Conservation (phyloP, 1,140 invertebrate species). For the Wasmannia auropunctata region DNA sequence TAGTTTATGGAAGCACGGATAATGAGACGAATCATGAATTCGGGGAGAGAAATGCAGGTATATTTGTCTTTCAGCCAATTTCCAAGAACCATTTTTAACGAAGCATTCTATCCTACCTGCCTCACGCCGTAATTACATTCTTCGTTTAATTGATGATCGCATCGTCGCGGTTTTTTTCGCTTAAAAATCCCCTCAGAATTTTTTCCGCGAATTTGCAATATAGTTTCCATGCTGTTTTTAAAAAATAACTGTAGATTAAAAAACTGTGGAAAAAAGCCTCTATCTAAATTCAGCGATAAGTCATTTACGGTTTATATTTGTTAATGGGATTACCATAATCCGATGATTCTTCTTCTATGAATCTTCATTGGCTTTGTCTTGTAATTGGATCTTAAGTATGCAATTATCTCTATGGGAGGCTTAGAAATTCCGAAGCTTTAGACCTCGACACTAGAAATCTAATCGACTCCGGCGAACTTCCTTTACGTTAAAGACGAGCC, state of each 20-base stretch:
- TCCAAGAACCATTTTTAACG: constrained; percentile 24
- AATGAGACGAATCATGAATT: not conserved
- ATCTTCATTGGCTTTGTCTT: not conserved
- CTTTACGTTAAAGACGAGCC: not conserved
- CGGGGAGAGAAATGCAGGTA: not conserved
- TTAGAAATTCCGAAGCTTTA: not conserved
- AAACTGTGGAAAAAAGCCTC: too few species aligned
- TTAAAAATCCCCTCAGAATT: not conserved
- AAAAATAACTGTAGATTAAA: not conserved
- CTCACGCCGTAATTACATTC: constrained; percentile 5
- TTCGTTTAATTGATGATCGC: not conserved
- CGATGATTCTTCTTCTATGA: not conserved
- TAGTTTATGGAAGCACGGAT: not conserved
- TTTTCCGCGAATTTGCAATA: not conserved
- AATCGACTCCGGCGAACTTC: constrained; percentile 10
- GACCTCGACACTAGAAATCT: not conserved
- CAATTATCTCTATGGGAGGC: not conserved
- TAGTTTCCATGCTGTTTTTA: not conserved
- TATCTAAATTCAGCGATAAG: not conserved
- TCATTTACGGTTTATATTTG: not conserved
- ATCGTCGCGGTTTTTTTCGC: not conserved
- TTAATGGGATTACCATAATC: not conserved
- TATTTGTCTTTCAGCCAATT: constrained; percentile 3
- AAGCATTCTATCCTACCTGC: not conserved
- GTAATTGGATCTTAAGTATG: not conserved